These are phyloP conservation scores for Sycophila texana DNA, from an alignment of 2,888 invertebrate genomes.

Conservation along the genomic window DNA sequence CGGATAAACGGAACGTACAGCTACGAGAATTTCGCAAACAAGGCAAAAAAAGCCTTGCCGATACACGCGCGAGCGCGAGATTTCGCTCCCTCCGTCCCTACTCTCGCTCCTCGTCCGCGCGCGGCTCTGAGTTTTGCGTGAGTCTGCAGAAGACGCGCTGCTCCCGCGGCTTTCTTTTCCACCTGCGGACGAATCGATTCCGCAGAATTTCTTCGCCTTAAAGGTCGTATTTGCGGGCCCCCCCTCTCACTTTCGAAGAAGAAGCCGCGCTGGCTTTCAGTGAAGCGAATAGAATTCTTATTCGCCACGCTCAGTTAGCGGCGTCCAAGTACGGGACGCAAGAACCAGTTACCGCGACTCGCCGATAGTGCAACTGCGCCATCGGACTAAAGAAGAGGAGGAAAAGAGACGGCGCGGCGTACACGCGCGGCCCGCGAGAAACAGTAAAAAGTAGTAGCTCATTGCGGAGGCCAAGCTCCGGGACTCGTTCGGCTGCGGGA, in stretches of 20 bases:
- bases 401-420: background rate
- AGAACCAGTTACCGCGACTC: constrained; percentile 48
- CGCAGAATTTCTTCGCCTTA: constrained; percentile 53
- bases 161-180: constrained; percentile 37
- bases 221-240: background rate
- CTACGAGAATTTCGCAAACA: constrained; percentile 21
- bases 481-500: constrained; percentile 36
- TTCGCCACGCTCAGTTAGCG: constrained; percentile 65
- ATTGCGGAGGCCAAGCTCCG: constrained; percentile 32
- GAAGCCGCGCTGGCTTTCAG: constrained; percentile 39
- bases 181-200: constrained; percentile 56
- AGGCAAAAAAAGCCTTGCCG: constrained; percentile 10
- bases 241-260: constrained; percentile 55
- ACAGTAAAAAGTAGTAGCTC: constrained; percentile 37
- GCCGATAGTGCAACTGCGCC: constrained; percentile 3
- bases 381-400: constrained; percentile 15
- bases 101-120: constrained; percentile 19
- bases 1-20: constrained; percentile 15
- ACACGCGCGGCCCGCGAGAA: constrained; percentile 1
- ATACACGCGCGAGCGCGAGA: constrained; percentile 17
- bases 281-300: constrained; percentile 62
- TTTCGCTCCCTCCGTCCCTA: constrained; percentile 25
- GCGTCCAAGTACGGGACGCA: constrained; percentile 43
- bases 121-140: constrained; percentile 29
- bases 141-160: background rate